Evolutionary conservation across 2,888 invertebrate species (phyloP).

Genomic region (Agrochola circellaris): DNA sequence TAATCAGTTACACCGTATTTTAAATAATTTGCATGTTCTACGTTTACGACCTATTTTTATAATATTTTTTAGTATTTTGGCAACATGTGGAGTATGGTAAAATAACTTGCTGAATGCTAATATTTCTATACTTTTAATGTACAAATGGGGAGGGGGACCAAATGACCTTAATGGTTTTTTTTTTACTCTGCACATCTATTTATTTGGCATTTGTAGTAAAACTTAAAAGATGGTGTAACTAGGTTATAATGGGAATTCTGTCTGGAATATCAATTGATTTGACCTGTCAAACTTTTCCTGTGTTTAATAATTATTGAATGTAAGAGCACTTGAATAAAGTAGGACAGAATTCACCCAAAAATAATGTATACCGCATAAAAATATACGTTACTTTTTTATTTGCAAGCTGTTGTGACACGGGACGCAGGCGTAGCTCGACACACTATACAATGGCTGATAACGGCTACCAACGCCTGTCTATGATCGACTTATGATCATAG

Average conservation of each 20-base stretch:
- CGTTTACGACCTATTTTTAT: conserved; percentile 11
- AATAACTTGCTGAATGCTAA: not conserved
- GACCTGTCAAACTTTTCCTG: not conserved
- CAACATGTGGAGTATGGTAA: conserved; percentile 23
- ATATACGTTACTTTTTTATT: conserved; percentile 77
- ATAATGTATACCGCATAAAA: conserved; percentile 37
- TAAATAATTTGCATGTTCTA: conserved; percentile 42
- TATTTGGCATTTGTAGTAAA: not conserved
- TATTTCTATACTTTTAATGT: not conserved
- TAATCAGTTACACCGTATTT: conserved; percentile 60
- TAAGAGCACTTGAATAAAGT: not conserved
- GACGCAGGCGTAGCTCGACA: conserved; percentile 81
- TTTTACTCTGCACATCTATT: conserved; percentile 4
- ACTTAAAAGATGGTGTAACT: conserved; percentile 61
- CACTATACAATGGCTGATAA: conserved; percentile 86
- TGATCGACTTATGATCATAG: conserved; percentile 83
- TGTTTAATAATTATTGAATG: not conserved
- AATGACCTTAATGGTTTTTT: not conserved
- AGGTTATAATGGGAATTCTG: conserved; percentile 62
- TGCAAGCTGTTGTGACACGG: conserved; percentile 87
- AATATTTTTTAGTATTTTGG: conserved; percentile 7
- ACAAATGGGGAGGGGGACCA: conserved; percentile 42
- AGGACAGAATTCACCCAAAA: conserved; percentile 64
- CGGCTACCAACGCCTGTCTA: conserved; percentile 81
- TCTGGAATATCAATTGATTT: conserved; percentile 33